These are phyloP conservation scores for Hydrotaea cyrtoneurina DNA, from an alignment of 2,888 invertebrate genomes.

Conservation along the genomic window DNA sequence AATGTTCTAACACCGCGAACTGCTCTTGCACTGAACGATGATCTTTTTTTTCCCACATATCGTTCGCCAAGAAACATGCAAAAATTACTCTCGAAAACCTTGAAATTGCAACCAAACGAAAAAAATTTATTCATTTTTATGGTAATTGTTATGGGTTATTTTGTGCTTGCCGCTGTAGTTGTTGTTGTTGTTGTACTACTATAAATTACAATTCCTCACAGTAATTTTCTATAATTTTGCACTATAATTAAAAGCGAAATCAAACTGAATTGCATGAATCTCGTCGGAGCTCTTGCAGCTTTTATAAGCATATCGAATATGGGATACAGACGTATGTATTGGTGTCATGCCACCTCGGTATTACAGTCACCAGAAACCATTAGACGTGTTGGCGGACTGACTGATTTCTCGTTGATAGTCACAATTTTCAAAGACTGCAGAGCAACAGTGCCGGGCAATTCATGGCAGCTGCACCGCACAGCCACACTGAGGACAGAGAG, in stretches of 20 bases:
- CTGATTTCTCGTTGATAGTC: not conserved
- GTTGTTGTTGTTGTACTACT: not conserved
- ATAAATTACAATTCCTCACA: slow-evolving; percentile 33
- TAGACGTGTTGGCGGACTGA: slow-evolving; percentile 26
- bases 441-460: not conserved
- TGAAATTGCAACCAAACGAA: slow-evolving; percentile 8
- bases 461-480: not conserved
- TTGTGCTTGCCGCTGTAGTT: not conserved
- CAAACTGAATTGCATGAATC: not conserved
- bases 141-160: slow-evolving; percentile 8
- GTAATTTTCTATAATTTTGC: slow-evolving; percentile 41
- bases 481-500: not conserved
- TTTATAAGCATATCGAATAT: too few relatives aligned
- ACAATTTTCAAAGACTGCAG: not conserved
- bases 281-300: too few relatives aligned
- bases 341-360: not conserved
- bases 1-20: not conserved
- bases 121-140: not conserved
- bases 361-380: not conserved
- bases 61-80: not conserved
- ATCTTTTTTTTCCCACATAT: slow-evolving; percentile 5
- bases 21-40: slow-evolving; percentile 4
- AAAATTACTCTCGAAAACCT: not conserved
- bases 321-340: too few relatives aligned
- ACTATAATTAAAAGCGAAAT: slow-evolving; percentile 31